Evolutionary conservation across 1,140 invertebrate species (phyloP), one percentile per base, ranked within the genome.

Genomic region (Macrostomum lignano): DNA sequence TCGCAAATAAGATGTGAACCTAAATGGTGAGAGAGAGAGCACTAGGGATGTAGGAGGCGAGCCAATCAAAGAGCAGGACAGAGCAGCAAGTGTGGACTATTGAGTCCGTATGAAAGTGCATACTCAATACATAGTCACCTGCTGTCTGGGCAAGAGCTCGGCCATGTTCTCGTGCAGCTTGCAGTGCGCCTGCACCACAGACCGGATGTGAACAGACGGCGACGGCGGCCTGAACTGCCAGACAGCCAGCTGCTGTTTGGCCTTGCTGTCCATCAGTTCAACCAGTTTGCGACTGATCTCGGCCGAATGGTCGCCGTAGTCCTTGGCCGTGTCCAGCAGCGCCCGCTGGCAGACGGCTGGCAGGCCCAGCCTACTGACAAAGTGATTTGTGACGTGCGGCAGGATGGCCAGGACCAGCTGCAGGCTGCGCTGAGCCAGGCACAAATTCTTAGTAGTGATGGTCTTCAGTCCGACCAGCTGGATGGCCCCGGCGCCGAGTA

Each of bases 381-480:
- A 65, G 42, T 66, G 57, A 10, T 40, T 36, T 35, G 53, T 47
- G 3, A 65, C 45, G 25, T 44, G 37, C n/a, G 64, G 64, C 40
- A 67, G 53, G 40, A 60, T 62, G 33, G 43, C 38, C 3, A 55
- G 46, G 25, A 88, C 65, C 9, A 70, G 45, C 70, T 48, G 84
- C 50, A 58, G 73, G 35, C 64, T 82, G 39, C 86, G 65, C 6
- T 75, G 77, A 0, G 81, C 75, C 37, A 94, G 58, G 6, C 78
- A 82, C 38, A 94, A 61, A 62, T 86, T 91, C 24, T 73, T 76
- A 38, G 74, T 82, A 1, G 79, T 84, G 30, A 98, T 96, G 25
- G 78, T 88, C 61, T 88, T 93, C 24, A 94, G 59, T 1, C 84
- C 82, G 11, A 79, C 78, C 38, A 79, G 71, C 47, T 79, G 72